A percentile compares a stretch with the other conserved stretches of the same genome.
Conservation (phyloP, 2,888 invertebrate species). For the Ophion costatus region DNA sequence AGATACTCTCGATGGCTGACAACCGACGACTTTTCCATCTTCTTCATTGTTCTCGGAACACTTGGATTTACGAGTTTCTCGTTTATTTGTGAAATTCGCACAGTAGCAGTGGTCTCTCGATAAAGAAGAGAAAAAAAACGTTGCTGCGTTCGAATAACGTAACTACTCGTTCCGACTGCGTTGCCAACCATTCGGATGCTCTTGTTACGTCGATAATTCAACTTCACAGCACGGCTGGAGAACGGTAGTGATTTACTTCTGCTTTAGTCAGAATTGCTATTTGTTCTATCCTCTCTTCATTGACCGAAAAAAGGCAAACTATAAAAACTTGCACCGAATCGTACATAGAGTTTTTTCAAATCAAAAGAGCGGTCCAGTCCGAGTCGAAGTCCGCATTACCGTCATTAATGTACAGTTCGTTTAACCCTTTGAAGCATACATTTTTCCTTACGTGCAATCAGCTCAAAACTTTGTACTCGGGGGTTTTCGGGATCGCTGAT, state of each 20-base stretch:
- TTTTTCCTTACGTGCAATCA: too few species aligned
- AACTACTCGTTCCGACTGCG: slow-evolving; percentile 5
- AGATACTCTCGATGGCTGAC: slow-evolving; percentile 78
- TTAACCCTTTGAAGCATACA: too few species aligned
- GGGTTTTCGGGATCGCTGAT: too few species aligned
- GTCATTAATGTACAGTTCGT: too few species aligned
- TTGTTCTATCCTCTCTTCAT: too few species aligned
- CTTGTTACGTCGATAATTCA: slow-evolving; percentile 57
- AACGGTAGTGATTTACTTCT: not conserved
- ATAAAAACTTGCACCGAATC: too few species aligned
- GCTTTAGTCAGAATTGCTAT: not conserved
- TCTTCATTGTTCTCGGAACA: slow-evolving; percentile 64
- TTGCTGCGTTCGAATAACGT: not conserved
- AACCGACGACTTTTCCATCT: slow-evolving; percentile 74
- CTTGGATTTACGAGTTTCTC: slow-evolving; percentile 28
- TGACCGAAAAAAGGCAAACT: too few species aligned
- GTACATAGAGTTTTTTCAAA: too few species aligned
- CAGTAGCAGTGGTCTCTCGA: not conserved
- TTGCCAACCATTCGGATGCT: slow-evolving; percentile 36
- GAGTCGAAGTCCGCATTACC: too few species aligned
- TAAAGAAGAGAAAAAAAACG: not conserved
- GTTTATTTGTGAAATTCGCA: not conserved
- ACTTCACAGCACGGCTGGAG: slow-evolving; percentile 1
- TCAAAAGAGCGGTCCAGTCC: too few species aligned
- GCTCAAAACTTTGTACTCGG: too few species aligned